These are phyloP conservation scores for Dicranocentrus wangi DNA, from an alignment of 2,888 invertebrate species.

Conservation along the genomic window DNA sequence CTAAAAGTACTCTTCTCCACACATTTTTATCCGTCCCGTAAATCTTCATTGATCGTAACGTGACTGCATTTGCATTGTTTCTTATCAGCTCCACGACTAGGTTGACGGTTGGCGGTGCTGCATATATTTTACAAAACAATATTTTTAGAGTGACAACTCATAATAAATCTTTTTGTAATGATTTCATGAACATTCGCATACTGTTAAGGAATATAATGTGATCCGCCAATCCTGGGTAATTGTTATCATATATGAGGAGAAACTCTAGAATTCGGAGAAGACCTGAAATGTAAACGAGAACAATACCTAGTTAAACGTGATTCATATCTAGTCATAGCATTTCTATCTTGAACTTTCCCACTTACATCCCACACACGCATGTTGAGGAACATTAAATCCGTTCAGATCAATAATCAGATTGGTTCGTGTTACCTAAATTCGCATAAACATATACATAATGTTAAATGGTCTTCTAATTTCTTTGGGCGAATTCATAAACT, in stretches of 20 bases:
- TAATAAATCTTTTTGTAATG: too few relatives aligned
- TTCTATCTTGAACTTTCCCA: too few relatives aligned
- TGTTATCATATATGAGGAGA: constrained; percentile 30
- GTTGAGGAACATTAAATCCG: constrained; percentile 53
- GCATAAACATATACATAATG: neutral
- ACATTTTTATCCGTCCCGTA: constrained; percentile 45
- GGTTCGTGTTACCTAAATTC: constrained; percentile 35
- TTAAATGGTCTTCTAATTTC: neutral
- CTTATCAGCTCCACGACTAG: constrained; percentile 25
- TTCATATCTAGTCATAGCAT: too few relatives aligned
- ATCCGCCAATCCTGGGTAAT: constrained; percentile 54
- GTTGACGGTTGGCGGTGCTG: constrained; percentile 53
- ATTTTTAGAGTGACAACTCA: neutral
- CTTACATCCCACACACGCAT: constrained; percentile 49
- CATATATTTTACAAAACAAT: neutral
- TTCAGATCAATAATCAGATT: constrained; percentile 51
- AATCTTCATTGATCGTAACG: constrained; percentile 23
- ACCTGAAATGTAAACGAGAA: too few relatives aligned
- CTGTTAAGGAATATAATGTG: constrained; percentile 41
- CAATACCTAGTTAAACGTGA: too few relatives aligned
- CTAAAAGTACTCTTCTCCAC: constrained; percentile 26
- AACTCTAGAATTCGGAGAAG: constrained; percentile 42
- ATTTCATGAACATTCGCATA: constrained; percentile 13
- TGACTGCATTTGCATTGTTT: constrained; percentile 41
- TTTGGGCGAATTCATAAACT: neutral